A percentile compares a stretch with the other conserved stretches of the same genome.
Evolutionary conservation across 2,888 invertebrate species (phyloP).

Genomic region (Zaprionus obscuricornis): DNA sequence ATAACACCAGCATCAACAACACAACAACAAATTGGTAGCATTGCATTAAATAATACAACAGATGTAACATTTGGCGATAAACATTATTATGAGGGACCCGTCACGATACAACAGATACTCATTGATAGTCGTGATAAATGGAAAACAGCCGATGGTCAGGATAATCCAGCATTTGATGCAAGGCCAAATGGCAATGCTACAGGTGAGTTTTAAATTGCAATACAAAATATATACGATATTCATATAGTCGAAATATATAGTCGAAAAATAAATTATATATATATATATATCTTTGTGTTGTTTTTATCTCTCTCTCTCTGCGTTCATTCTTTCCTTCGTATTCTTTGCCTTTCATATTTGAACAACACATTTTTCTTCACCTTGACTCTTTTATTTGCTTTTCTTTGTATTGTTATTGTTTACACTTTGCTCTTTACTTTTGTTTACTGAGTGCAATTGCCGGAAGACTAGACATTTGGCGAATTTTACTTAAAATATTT

Average conservation of each 20-base stretch:
- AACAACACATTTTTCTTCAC: background rate
- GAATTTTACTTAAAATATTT: no score
- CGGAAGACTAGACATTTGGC: background rate
- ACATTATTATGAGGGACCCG: constrained; percentile 90
- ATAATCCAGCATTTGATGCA: constrained; percentile 71
- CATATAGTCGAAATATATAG: background rate
- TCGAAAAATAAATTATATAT: background rate
- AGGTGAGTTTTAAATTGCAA: no score
- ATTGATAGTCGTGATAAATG: constrained; percentile 83
- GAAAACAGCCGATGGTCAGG: constrained; percentile 66
- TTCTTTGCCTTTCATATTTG: constrained; percentile 20
- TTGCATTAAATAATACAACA: constrained; percentile 87
- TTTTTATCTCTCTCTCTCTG: constrained; percentile 1
- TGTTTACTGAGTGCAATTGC: constrained; percentile 16
- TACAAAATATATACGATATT: background rate
- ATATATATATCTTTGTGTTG: background rate
- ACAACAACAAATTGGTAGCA: constrained; percentile 85
- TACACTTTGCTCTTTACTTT: background rate
- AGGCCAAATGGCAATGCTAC: constrained; percentile 44
- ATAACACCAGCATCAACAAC: constrained; percentile 23
- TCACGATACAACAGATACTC: constrained; percentile 90
- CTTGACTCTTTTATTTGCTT: constrained; percentile 28
- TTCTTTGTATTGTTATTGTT: background rate
- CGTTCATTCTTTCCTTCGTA: no score
- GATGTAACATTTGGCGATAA: constrained; percentile 91